Conservation (phyloP, 92 coral and sea anemone species). For the Zoanthus sociatus region DNA sequence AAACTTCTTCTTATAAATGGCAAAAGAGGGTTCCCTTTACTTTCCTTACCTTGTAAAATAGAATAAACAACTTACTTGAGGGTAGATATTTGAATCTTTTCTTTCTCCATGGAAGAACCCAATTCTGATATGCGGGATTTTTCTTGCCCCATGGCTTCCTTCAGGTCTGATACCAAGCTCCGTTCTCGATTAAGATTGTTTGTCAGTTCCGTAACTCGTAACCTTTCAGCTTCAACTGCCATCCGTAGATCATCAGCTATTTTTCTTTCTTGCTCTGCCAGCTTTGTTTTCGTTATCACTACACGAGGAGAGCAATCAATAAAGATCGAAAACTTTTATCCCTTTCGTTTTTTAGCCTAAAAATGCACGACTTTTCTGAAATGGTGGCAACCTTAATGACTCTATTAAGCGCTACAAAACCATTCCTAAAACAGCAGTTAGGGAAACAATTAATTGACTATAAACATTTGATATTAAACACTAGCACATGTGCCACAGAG, state of each 20-base stretch:
- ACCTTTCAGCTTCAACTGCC: constrained; percentile 65
- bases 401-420: too few relatives aligned
- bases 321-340: neutral
- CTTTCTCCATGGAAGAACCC: constrained; percentile 82
- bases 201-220: constrained; percentile 74
- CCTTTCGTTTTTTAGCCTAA: neutral
- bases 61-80: constrained; percentile 63
- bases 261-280: constrained; percentile 79
- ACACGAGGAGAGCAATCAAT: neutral
- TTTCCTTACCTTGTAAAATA: neutral
- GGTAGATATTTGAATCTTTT: constrained; percentile 80
- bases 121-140: constrained; percentile 76
- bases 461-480: too few relatives aligned
- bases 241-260: constrained; percentile 67
- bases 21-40: neutral
- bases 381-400: too few relatives aligned
- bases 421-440: too few relatives aligned
- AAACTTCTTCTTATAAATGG: too few relatives aligned
- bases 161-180: constrained; percentile 77
- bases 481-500: too few relatives aligned
- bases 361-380: too few relatives aligned
- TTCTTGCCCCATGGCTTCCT: constrained; percentile 82
- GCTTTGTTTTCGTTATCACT: constrained; percentile 79
- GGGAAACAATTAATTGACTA: too few relatives aligned
- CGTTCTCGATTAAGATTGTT: constrained; percentile 82